Percentiles rank a stretch among this genome's conserved stretches.
Evolutionary conservation across 2,113 vertebrate genomes (phyloP).

Genomic region (Thryonomys swinderianus): DNA sequence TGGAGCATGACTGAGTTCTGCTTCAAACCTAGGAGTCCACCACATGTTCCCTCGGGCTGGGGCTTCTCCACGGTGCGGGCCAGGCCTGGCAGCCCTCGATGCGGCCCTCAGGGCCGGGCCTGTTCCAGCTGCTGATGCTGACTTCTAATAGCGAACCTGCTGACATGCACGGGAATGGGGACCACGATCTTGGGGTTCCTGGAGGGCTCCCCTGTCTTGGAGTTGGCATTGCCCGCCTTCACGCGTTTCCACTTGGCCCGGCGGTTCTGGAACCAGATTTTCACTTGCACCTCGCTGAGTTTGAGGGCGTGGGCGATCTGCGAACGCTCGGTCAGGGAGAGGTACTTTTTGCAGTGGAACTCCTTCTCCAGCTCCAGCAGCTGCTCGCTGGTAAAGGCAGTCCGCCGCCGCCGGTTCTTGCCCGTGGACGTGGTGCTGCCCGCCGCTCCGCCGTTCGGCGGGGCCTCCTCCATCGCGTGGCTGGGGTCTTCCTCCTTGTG

Average conservation of each 20-base stretch:
- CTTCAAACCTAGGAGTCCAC: neutral
- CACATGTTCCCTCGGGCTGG: neutral
- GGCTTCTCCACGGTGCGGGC: neutral
- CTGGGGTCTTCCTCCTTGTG: conserved; percentile 93
- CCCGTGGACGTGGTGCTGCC: conserved; percentile 88
- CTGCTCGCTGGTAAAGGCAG: conserved; percentile 99
- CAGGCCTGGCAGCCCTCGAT: neutral
- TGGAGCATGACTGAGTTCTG: conserved; percentile 4
- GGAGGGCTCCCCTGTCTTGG: conserved; percentile 97
- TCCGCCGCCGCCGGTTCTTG: conserved; percentile 96
- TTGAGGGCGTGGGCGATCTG: conserved; percentile 99
- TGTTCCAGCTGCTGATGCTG: conserved; percentile 99
- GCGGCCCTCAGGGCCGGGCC: conserved; percentile 91
- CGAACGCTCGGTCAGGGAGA: conserved; percentile 97
- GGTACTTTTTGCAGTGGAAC: conserved; percentile 99
- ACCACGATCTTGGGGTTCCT: conserved; percentile 99
- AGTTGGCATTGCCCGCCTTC: conserved; percentile 98
- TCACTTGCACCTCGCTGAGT: conserved; percentile 99
- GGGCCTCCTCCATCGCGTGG: conserved; percentile 88
- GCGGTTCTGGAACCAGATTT: conserved; percentile 99
- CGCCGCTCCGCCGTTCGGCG: conserved; percentile 82
- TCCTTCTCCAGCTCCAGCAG: conserved; percentile 99
- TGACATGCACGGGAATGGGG: conserved; percentile 98
- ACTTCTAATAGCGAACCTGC: conserved; percentile 98
- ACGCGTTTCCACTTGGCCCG: conserved; percentile 99